Base-by-base conservation (phyloP, 1,140 invertebrate genomes). In the Panagrolaimus sp. region DNA sequence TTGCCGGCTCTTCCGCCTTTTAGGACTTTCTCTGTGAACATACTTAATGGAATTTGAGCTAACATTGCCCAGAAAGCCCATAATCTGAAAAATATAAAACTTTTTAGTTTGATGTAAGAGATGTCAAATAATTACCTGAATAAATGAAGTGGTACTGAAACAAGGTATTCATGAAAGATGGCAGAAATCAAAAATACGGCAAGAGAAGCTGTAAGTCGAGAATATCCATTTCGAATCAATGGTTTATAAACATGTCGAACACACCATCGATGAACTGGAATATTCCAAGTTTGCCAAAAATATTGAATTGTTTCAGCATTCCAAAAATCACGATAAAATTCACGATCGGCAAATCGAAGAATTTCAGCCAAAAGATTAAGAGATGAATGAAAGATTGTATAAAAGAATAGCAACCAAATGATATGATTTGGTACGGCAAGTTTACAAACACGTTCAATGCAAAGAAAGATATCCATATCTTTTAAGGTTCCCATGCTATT, bases 21-120 rank as follows among this genome's bases (percentile, higher is more conserved):
- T 8, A 86, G 69, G 48, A 80, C 84, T 67, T 78, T 64, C 58
- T 83, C 82, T 17, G 82, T 83, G 38, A 84, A 15, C 17, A 84
- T 68, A 24, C 73, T 72, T 10, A 84, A 58, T 5, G 83, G 83
- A 47, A 83, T 72, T 87, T 91, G 94, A 6, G 88, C 89, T 88
- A 97, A 90, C 95, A 98, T 98, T 28, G 93, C 95, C 76, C 91
- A 87, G 84, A 98, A 99, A 14, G 94, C 93, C 93, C 94, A 98
- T 26, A 92, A 88, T 69, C 95, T 90, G 7, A 38, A 38, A n/a
- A n/a, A n/a, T n/a, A n/a, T n/a, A n/a, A n/a, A n/a, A n/a, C n/a
- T n/a, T n/a, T n/a, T n/a, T n/a, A n/a, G n/a, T n/a, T n/a, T n/a
- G n/a, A n/a, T n/a, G n/a, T n/a, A n/a, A n/a, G n/a, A n/a, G n/a